These are phyloP conservation scores for Cladorhizidae sp. DNA, from an alignment of 37 sponge, comb jelly and placozoan species.

Conservation along the genomic window DNA sequence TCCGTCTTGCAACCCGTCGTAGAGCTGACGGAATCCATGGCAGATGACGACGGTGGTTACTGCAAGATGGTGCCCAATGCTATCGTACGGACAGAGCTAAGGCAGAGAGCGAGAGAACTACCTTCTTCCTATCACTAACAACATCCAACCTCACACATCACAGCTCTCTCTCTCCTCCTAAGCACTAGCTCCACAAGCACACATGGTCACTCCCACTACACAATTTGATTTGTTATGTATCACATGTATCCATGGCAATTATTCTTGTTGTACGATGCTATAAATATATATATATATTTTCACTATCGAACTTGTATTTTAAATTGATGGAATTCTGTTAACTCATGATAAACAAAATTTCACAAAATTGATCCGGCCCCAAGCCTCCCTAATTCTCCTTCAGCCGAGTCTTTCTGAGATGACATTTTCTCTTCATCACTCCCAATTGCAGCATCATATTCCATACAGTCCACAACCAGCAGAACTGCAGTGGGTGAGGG, in stretches of 20 bases:
- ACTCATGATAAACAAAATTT: too few species aligned
- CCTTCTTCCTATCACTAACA: background rate
- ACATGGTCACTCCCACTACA: too few species aligned
- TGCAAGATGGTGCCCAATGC: background rate
- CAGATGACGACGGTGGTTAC: conserved; percentile 17
- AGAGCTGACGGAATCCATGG: background rate
- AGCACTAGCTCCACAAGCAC: too few species aligned
- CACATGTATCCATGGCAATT: too few species aligned
- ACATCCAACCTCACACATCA: background rate
- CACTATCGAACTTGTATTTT: too few species aligned
- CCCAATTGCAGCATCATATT: conserved; percentile 26
- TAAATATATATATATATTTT: too few species aligned
- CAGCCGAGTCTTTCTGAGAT: too few species aligned
- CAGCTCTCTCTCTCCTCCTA: too few species aligned
- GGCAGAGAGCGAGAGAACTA: background rate
- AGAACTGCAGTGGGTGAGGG: conserved; percentile 15
- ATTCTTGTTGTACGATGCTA: too few species aligned
- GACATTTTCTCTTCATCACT: background rate
- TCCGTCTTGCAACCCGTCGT: background rate
- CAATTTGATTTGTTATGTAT: too few species aligned
- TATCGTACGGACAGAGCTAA: background rate
- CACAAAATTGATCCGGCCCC: too few species aligned
- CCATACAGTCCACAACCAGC: conserved; percentile 35
- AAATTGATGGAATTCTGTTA: too few species aligned
- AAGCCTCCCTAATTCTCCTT: background rate